These are phyloP conservation scores for Phymorhynchus buccinoides DNA, from an alignment of 1,140 invertebrate species.

Conservation along the genomic window DNA sequence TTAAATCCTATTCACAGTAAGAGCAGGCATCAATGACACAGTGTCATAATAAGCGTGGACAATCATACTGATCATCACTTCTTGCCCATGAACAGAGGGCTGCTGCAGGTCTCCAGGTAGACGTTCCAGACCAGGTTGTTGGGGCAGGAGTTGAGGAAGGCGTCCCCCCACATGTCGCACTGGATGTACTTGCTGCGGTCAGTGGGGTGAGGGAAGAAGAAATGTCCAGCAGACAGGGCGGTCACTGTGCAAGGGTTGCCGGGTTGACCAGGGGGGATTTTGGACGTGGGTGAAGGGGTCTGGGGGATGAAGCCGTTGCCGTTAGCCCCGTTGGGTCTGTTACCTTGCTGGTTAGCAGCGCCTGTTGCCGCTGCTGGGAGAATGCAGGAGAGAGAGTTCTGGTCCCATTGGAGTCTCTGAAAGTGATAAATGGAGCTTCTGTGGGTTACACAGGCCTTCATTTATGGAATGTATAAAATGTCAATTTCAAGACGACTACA, in stretches of 20 bases:
- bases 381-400: slow-evolving; percentile 21
- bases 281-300: neutral
- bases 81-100: slow-evolving; percentile 20
- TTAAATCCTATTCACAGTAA: no score
- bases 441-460: no score
- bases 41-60: no score
- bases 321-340: neutral
- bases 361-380: neutral
- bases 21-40: no score
- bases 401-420: slow-evolving; percentile 14
- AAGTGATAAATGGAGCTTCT: neutral
- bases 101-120: slow-evolving; percentile 47
- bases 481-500: no score
- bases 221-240: slow-evolving; percentile 43
- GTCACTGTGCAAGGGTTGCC: slow-evolving; percentile 18
- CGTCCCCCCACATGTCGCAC: slow-evolving; percentile 51
- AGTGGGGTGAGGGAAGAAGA: slow-evolving; percentile 50
- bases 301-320: neutral
- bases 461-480: no score
- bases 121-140: slow-evolving; percentile 54
- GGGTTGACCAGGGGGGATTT: neutral
- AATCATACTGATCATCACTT: neutral
- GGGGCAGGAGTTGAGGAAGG: slow-evolving; percentile 48
- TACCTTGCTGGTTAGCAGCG: neutral
- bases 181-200: slow-evolving; percentile 48